These are phyloP conservation scores for Sclerodermus sp. DNA, from an alignment of 2,888 invertebrate genomes.

Conservation along the genomic window DNA sequence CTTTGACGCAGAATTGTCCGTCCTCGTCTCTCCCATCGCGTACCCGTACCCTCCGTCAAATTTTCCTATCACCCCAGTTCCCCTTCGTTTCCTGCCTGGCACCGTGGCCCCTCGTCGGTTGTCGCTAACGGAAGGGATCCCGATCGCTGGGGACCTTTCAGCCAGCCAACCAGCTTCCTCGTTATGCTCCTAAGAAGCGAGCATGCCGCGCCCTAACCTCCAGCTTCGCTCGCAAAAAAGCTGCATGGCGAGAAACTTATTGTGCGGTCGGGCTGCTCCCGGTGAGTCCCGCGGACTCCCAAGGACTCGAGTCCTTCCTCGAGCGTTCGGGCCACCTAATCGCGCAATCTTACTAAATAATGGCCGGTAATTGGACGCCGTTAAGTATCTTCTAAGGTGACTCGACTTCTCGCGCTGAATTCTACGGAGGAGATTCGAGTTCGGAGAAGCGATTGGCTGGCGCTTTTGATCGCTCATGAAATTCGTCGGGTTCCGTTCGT, in stretches of 20 bases:
- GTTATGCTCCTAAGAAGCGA: constrained; percentile 24
- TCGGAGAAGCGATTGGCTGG: too few species aligned
- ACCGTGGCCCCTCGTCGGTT: constrained; percentile 16
- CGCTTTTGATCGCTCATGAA: not conserved
- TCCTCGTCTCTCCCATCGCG: not conserved
- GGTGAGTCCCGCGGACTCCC: too few species aligned
- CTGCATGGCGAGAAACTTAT: constrained; percentile 2
- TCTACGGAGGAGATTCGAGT: too few species aligned
- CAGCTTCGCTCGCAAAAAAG: not conserved
- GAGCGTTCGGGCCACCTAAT: too few species aligned
- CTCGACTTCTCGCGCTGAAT: too few species aligned
- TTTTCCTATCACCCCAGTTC: constrained; percentile 54
- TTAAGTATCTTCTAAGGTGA: too few species aligned
- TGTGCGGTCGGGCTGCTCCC: not conserved
- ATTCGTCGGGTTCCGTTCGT: constrained; percentile 7
- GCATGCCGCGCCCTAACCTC: constrained; percentile 3
- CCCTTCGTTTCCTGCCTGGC: constrained; percentile 46
- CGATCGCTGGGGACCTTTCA: constrained; percentile 33
- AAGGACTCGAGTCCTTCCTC: too few species aligned
- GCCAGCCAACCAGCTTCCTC: constrained; percentile 45
- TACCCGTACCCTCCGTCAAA: constrained; percentile 49
- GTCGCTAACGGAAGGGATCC: constrained; percentile 44
- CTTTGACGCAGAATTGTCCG: not conserved
- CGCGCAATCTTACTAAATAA: too few species aligned
- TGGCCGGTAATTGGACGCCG: too few species aligned